Base-by-base conservation (phyloP, 2,888 invertebrate genomes). In the Volucella inanis region DNA sequence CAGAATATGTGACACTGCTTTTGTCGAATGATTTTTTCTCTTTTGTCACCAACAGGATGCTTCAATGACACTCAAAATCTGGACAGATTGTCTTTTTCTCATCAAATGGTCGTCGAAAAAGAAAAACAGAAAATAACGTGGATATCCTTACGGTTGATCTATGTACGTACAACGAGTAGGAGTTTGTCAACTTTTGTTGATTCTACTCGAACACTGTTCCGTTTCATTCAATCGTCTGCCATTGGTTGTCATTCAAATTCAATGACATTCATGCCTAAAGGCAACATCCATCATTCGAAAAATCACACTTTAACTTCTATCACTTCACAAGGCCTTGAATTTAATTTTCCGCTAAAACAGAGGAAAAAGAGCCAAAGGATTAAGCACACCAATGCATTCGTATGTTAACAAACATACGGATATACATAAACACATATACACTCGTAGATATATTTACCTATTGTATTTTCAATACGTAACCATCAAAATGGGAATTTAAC, bases 231-330 rank as follows among this genome's bases (percentile, higher is more conserved):
- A 57, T 15, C 75, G 43, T 50, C 50, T 47, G 50, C 10, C 31
- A 79, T 22, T 38, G 52, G 39, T 59, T 70, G 68, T 45, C 81
- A 71, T 77, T 81, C 77, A 71, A 71, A 61, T 15, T 43, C 52
- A 70, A 39, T 70, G 81, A 68, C 81, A 70, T 61, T 61, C 57
- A 72, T 59, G 41, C 59, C 82, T 55, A 47, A 12, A 74, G 49
- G 68, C 50, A 62, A 14, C 62, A 70, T 70, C 57, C 64, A 70
- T 70, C 72, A 78, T 39, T 61, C 47, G 15, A n/a, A n/a, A 39
- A 52, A 54, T 62, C 38, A 6, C 31, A 31, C 31, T 43, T 22
- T 31, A 12, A 12, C 38, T 38, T 4, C 0, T n/a, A 38, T 14
- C 18, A 4, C 52, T 52, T n/a, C 10, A 14, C 12, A 54, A 43